A percentile compares a stretch with the other conserved stretches of the same genome.
Conservation (phyloP, 2,113 vertebrate genomes). For the Zootoca vivipara region DNA sequence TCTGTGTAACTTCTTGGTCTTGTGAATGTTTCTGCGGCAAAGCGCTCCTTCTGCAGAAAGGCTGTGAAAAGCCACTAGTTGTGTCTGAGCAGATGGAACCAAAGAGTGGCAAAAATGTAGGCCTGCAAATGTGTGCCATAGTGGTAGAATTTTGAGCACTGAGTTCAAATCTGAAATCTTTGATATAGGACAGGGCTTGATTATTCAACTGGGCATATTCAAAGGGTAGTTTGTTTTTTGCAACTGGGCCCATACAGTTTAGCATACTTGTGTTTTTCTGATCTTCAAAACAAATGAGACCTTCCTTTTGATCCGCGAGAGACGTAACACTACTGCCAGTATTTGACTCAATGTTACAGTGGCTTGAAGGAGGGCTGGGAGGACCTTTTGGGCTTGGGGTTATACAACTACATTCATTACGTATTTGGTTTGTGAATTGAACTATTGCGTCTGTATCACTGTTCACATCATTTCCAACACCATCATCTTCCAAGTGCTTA, state of each 20-base stretch:
- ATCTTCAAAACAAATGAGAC: conserved; percentile 48
- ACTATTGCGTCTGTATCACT: conserved; percentile 31
- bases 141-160: conserved; percentile 19
- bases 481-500: conserved; percentile 35
- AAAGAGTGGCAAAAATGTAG: conserved; percentile 58
- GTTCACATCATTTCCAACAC: conserved; percentile 43
- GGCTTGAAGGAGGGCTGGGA: conserved; percentile 25
- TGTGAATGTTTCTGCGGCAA: background rate
- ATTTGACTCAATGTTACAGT: conserved; percentile 30
- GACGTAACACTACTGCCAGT: background rate
- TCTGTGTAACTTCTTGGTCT: background rate
- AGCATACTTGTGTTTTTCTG: conserved; percentile 44
- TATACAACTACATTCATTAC: conserved; percentile 49
- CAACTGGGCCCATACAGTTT: conserved; percentile 29
- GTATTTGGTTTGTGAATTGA: conserved; percentile 55
- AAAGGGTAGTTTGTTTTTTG: conserved; percentile 50
- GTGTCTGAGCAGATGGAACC: conserved; percentile 13
- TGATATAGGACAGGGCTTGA: conserved; percentile 49
- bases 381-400: conserved; percentile 1
- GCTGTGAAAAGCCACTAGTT: background rate
- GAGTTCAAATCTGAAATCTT: conserved; percentile 47
- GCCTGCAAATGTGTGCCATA: conserved; percentile 36
- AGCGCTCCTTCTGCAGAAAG: background rate
- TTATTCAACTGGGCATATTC: conserved; percentile 60
- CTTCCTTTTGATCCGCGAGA: conserved; percentile 45